Evolutionary conservation across 2,888 invertebrate genomes (phyloP).

Genomic region (Eupithecia abbreviata): DNA sequence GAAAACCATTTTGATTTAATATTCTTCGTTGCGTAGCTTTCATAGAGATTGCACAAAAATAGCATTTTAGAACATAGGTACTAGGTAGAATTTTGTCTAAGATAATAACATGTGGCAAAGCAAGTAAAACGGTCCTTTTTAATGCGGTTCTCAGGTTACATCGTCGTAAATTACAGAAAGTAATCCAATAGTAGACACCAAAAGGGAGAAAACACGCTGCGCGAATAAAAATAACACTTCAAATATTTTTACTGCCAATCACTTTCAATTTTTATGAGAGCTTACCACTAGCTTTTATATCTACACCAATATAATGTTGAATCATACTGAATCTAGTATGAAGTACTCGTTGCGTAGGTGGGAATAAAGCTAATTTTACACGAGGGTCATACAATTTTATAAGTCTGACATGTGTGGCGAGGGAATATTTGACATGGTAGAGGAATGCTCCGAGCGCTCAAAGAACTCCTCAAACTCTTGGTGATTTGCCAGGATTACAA

Average conservation of each 20-base stretch:
- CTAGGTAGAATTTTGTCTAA: too few relatives aligned
- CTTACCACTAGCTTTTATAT: conserved; percentile 21
- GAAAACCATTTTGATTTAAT: too few relatives aligned
- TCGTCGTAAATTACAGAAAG: not conserved
- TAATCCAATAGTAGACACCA: not conserved
- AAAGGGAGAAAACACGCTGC: not conserved
- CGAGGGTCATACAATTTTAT: conserved; percentile 45
- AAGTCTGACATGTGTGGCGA: conserved; percentile 38
- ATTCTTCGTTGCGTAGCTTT: too few relatives aligned
- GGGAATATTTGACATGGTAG: conserved; percentile 41
- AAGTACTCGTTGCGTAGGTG: conserved; percentile 42
- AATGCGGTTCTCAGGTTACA: not conserved
- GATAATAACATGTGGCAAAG: not conserved
- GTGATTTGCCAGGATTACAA: conserved; percentile 35
- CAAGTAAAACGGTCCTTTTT: not conserved
- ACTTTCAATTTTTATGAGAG: conserved; percentile 24
- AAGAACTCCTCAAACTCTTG: conserved; percentile 28
- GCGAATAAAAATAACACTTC: not conserved
- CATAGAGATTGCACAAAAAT: too few relatives aligned
- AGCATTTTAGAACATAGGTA: too few relatives aligned
- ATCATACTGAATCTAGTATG: conserved; percentile 37
- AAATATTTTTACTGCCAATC: conserved; percentile 17
- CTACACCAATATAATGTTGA: conserved; percentile 34
- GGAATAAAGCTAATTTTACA: conserved; percentile 42
- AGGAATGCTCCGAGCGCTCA: conserved; percentile 28